Evolutionary conservation across 1,140 invertebrate genomes (phyloP).

Genomic region (Pristionchus pacificus): DNA sequence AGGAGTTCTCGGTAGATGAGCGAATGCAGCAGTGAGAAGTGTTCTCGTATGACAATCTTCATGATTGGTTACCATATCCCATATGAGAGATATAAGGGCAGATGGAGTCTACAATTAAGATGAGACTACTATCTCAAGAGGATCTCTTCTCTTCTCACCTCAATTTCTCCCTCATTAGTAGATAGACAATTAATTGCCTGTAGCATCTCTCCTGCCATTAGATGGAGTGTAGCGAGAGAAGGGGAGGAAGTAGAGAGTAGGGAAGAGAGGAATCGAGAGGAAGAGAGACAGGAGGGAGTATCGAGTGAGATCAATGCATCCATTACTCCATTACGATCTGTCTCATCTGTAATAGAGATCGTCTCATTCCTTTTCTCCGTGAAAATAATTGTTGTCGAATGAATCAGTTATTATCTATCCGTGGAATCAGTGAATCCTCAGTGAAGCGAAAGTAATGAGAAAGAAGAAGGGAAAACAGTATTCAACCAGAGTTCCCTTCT

Average conservation of each 20-base stretch:
- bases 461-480: constrained; percentile 1
- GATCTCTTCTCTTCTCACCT: constrained; percentile 4
- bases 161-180: constrained; percentile 9
- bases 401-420: neutral
- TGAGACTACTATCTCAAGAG: neutral
- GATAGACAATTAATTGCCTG: neutral
- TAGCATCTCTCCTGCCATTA: constrained; percentile 23
- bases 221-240: constrained; percentile 21
- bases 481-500: neutral
- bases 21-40: constrained; percentile 17
- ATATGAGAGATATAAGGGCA: constrained; percentile 20
- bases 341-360: too few species aligned
- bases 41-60: constrained; percentile 25
- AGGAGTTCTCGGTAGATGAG: constrained; percentile 12
- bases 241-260: neutral
- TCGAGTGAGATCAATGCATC: neutral
- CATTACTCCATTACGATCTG: neutral
- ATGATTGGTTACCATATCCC: constrained; percentile 30
- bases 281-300: neutral
- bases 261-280: neutral
- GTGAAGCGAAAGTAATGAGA: too few species aligned
- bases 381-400: neutral
- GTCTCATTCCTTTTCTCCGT: too few species aligned
- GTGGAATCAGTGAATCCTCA: neutral
- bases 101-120: neutral